Evolutionary conservation across 2,797 vertebrate genomes (phyloP).

Genomic region (Oreochromis mossambicus): DNA sequence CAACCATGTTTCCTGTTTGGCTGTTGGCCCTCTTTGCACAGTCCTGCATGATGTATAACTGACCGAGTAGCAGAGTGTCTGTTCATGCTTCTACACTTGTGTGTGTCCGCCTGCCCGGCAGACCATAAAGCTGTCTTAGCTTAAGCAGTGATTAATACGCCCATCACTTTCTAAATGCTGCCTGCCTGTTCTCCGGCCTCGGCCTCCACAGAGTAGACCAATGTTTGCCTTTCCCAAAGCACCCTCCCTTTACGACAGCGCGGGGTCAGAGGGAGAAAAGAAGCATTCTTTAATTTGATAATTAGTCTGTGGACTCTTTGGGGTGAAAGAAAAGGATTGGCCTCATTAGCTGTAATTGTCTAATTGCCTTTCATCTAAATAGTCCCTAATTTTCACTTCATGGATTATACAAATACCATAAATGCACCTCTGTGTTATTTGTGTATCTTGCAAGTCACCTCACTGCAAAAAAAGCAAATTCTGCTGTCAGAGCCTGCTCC

Average conservation of each 20-base stretch:
- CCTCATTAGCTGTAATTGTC: constrained; percentile 83
- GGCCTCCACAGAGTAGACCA: constrained; percentile 66
- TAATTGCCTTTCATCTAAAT: constrained; percentile 82
- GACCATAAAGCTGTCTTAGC: constrained; percentile 78
- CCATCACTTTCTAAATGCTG: constrained; percentile 82
- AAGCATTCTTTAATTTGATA: constrained; percentile 84
- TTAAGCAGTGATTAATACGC: constrained; percentile 82
- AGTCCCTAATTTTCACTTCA: constrained; percentile 73
- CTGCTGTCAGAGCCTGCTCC: constrained; percentile 27
- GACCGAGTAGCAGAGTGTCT: constrained; percentile 39
- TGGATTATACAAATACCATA: constrained; percentile 76
- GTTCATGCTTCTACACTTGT: constrained; percentile 18
- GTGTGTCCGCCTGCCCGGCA: constrained; percentile 37
- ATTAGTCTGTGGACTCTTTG: constrained; percentile 76
- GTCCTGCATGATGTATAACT: constrained; percentile 23
- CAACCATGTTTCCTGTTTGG: constrained; percentile 53
- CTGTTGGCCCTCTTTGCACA: constrained; percentile 22
- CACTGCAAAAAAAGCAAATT: constrained; percentile 38
- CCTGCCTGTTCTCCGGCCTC: constrained; percentile 64
- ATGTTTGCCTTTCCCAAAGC: constrained; percentile 77
- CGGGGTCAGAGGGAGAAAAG: constrained; percentile 68
- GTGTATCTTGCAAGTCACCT: constrained; percentile 61
- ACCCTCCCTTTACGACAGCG: constrained; percentile 57
- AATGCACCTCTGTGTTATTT: constrained; percentile 74
- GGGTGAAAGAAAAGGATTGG: constrained; percentile 80